Percentiles rank a stretch among this genome's conserved stretches.
phyloP scores from a whole-genome alignment of 2,797 vertebrate species.

The Lepilemur septentrionalis region DNA sequence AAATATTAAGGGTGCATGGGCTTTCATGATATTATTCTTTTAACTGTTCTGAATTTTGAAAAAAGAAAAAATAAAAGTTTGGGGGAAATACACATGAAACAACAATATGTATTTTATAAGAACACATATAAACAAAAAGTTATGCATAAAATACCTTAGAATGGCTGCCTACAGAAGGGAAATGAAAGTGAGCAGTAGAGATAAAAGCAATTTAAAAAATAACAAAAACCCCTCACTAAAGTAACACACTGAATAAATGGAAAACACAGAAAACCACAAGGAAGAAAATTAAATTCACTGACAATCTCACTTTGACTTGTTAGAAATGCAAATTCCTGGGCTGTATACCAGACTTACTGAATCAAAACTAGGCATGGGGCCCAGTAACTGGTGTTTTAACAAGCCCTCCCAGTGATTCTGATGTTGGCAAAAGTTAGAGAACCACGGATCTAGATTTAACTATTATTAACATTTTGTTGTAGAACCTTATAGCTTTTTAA shows the following conservation, averaged over 20 bases:
- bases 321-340: conserved; percentile 40
- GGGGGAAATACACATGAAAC: neutral
- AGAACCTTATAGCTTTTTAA: neutral
- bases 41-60: neutral
- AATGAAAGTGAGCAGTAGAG: neutral
- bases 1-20: conserved; percentile 29
- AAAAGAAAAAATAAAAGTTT: conserved; percentile 14
- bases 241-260: neutral
- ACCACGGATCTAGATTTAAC: neutral
- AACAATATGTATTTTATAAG: neutral
- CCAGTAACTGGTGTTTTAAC: conserved; percentile 7
- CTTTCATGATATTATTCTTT: neutral
- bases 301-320: conserved; percentile 17
- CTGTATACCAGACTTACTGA: neutral
- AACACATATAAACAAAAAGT: conserved; percentile 5
- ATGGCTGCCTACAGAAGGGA: neutral
- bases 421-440: conserved; percentile 29
- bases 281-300: conserved; percentile 31
- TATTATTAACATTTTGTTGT: conserved; percentile 22
- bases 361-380: neutral
- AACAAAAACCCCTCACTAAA: neutral
- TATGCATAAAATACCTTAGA: neutral
- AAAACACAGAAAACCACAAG: conserved; percentile 33
- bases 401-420: conserved; percentile 32
- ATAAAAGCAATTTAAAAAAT: neutral